Percentiles rank a stretch among this genome's conserved stretches.
Evolutionary conservation across 2,797 vertebrate species (phyloP).

Genomic region (Gambelia wislizenii): DNA sequence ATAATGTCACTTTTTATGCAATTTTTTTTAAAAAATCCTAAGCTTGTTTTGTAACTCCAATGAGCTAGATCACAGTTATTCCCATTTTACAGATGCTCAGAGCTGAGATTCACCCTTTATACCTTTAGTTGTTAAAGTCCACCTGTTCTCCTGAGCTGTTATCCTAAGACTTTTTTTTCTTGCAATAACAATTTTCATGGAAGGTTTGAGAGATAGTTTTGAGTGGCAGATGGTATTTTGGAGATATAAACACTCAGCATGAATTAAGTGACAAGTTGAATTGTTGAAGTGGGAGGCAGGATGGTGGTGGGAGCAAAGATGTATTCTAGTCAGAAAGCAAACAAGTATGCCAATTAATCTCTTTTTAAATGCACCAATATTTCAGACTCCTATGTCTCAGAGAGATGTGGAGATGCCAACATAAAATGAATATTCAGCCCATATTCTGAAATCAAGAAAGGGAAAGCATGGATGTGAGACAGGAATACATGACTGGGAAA

Average conservation of each 20-base stretch:
- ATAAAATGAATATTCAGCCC: background rate
- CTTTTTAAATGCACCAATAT: background rate
- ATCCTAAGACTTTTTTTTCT: slow-evolving; percentile 8
- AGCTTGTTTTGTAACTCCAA: background rate
- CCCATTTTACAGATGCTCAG: background rate
- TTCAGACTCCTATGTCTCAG: background rate
- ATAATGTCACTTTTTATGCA: too few species aligned
- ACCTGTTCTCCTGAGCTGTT: slow-evolving; percentile 7
- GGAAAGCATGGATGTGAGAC: background rate
- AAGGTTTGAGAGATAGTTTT: background rate
- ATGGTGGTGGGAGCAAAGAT: background rate
- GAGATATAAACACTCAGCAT: background rate
- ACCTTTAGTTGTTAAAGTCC: too few species aligned
- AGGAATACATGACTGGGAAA: background rate
- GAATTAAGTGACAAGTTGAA: slow-evolving; percentile 30
- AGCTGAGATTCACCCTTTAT: too few species aligned
- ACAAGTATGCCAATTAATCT: background rate
- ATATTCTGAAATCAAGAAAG: background rate
- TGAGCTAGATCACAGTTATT: background rate
- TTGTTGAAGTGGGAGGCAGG: background rate
- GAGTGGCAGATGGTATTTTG: background rate
- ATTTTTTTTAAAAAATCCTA: background rate
- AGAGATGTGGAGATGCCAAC: background rate
- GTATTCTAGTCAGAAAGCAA: slow-evolving; percentile 12
- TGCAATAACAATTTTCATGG: background rate